Evolutionary conservation across 1,140 invertebrate species (phyloP).

Genomic region (Apolygus lucorum): DNA sequence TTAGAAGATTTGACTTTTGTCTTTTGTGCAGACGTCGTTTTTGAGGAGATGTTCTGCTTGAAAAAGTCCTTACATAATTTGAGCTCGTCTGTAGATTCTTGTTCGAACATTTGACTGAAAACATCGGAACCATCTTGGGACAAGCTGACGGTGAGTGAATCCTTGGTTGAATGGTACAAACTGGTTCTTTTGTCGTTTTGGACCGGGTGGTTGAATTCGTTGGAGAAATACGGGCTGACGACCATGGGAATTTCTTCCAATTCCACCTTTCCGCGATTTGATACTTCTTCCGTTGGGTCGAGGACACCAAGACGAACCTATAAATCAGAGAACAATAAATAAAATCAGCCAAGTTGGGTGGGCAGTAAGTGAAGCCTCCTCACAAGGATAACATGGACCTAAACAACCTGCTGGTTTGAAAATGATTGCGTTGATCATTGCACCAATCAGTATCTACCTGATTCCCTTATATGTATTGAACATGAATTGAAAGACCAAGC

Average conservation of each 20-base stretch:
- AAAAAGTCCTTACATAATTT: not conserved
- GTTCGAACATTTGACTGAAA: not conserved
- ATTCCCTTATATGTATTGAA: too few species aligned
- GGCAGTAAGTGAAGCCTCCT: too few species aligned
- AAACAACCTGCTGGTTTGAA: too few species aligned
- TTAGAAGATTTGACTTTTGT: not conserved
- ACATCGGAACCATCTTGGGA: not conserved
- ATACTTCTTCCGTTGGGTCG: not conserved
- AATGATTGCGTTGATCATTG: too few species aligned
- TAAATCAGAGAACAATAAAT: too few species aligned
- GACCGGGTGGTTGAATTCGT: not conserved
- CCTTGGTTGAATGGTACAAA: not conserved
- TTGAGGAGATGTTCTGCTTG: not conserved
- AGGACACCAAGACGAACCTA: not conserved
- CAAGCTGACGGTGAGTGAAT: too few species aligned
- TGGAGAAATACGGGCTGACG: slow-evolving; percentile 7
- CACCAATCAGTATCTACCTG: too few species aligned
- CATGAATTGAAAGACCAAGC: too few species aligned
- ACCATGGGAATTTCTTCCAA: not conserved
- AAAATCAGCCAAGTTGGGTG: too few species aligned
- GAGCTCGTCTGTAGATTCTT: not conserved
- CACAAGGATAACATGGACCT: too few species aligned
- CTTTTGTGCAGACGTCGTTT: not conserved
- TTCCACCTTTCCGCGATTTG: not conserved
- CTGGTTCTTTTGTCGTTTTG: not conserved